Base-by-base conservation (phyloP, 1,140 invertebrate species). In the Philopotamus ludificatus region DNA sequence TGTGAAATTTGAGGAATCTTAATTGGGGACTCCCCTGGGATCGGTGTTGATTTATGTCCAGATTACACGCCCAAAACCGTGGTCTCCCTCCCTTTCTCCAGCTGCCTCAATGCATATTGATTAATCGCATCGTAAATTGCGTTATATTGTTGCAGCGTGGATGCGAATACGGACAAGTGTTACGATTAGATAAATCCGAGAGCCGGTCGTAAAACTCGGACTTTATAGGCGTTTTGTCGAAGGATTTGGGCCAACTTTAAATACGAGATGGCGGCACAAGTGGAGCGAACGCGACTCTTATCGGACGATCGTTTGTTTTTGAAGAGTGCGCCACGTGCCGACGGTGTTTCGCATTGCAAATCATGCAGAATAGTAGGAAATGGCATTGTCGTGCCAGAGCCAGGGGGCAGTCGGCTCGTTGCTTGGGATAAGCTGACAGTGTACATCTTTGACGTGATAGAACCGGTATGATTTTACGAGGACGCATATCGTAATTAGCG, bases 51-150 rank as follows among this genome's bases (percentile, higher is more conserved):
- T 47, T 47, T 47, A 47, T 47, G 15, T 16, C 8, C 4, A 20
- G 10, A 47, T 47, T 47, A 47, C 44, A 47, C 44, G 44, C 44
- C 44, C 10, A 47, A 47, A 47, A 47, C 18, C 44, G 44, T 47
- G 28, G 4, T 34, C 12, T 34, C 28, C 4, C 12, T 34, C 4
- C 28, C 4, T 34, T 12, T 12, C 28, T 34, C 12, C 28, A 34
- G 4, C 4, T 34, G 12, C 28, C 28, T 34, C 4, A 34, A 34
- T 34, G 4, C 28, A 34, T 34, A 34, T 34, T 34, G 28, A 34
- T 34, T 34, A 34, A 34, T 34, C 28, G 28, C 4, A 4, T 12
- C 12, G 12, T 34, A 34, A 34, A 34, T 34, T 34, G 4, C 28
- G 28, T n/a, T n/a, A n/a, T n/a, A 34, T 34, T 12, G 28, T 7